Conservation (phyloP, 1,140 invertebrate genomes). For the Schlechtendalia chinensis region DNA sequence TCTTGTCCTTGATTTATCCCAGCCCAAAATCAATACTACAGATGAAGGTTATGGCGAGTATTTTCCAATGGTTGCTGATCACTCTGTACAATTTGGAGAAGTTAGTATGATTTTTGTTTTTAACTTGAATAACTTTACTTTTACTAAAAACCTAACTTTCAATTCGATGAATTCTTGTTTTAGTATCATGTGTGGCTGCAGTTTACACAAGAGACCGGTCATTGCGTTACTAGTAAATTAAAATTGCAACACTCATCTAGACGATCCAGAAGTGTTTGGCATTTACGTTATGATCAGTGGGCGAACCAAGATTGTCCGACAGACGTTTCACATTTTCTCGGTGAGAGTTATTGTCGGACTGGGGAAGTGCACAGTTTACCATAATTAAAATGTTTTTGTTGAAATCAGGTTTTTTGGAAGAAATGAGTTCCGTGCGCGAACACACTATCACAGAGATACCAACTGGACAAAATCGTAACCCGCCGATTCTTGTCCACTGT, state of each 20-base stretch:
- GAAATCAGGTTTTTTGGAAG: conserved; percentile 73
- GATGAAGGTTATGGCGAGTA: conserved; percentile 42
- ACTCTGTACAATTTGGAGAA: conserved; percentile 61
- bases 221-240: conserved; percentile 64
- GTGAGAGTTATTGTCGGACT: conserved; percentile 56
- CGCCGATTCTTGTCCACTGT: conserved; percentile 71
- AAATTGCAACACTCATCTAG: conserved; percentile 61
- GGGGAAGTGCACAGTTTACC: background rate
- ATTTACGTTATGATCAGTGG: conserved; percentile 79
- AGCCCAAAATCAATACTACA: conserved; percentile 52
- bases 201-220: conserved; percentile 63
- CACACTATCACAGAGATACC: conserved; percentile 68
- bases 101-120: conserved; percentile 54
- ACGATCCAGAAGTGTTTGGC: conserved; percentile 70
- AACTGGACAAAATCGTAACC: conserved; percentile 67
- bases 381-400: conserved; percentile 14
- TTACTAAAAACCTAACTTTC: background rate
- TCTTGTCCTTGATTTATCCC: conserved; percentile 63
- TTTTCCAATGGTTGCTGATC: conserved; percentile 55
- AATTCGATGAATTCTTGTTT: conserved; percentile 51
- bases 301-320: conserved; percentile 68
- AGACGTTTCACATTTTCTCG: conserved; percentile 66
- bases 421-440: conserved; percentile 77
- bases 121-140: too few species aligned
- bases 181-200: conserved; percentile 71